Evolutionary conservation across 2,113 vertebrate species (phyloP).

Genomic region (Macaca mulatta): DNA sequence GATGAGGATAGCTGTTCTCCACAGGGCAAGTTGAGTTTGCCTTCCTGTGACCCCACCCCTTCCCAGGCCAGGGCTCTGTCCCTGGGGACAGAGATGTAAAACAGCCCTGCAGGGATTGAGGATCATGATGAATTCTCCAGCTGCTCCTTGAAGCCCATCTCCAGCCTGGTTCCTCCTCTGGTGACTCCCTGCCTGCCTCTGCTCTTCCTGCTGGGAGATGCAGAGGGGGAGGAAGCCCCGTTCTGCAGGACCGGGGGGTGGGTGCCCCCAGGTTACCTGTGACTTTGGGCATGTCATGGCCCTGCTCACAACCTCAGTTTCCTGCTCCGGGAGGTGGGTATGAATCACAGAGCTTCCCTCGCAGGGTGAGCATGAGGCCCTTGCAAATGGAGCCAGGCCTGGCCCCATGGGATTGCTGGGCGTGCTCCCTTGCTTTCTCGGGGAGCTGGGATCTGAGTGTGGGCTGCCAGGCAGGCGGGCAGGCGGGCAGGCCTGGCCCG

Average conservation of each 20-base stretch:
- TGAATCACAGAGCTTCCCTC: not conserved
- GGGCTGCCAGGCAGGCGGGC: not conserved
- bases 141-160: not conserved
- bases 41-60: not conserved
- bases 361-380: not conserved
- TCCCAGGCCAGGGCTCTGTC: not conserved
- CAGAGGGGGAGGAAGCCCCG: not conserved
- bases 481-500: constrained; percentile 65
- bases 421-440: not conserved
- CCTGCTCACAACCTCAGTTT: not conserved
- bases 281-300: not conserved
- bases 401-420: not conserved
- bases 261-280: not conserved
- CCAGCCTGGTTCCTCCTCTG: not conserved
- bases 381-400: not conserved
- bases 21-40: not conserved
- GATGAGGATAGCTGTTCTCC: fast-evolving
- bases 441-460: not conserved
- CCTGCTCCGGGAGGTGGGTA: not conserved
- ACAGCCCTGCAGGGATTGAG: not conserved
- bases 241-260: not conserved
- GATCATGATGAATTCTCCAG: not conserved
- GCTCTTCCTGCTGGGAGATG: not conserved
- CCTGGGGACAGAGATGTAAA: too few relatives aligned
- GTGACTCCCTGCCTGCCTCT: not conserved